Conservation (phyloP, 2,113 vertebrate genomes). For the Forbesichthys agassizii region DNA sequence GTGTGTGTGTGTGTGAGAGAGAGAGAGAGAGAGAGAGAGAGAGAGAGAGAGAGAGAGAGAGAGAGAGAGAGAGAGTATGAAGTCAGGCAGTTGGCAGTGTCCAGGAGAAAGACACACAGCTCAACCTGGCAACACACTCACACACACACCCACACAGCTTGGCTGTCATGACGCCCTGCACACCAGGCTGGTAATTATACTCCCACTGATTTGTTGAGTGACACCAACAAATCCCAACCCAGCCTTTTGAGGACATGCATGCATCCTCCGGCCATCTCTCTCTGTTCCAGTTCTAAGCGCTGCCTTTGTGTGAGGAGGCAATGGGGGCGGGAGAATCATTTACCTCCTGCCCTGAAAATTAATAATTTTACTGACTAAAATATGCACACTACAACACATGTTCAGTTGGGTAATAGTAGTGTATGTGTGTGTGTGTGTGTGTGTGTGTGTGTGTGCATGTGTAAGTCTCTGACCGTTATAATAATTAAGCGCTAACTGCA, state of each 20-base stretch:
- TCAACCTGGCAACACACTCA: conserved; percentile 8
- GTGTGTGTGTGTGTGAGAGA: too few relatives aligned
- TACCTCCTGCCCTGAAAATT: conserved; percentile 24
- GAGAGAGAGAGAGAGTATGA: too few relatives aligned
- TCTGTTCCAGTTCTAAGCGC: conserved; percentile 35
- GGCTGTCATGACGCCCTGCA: conserved; percentile 82
- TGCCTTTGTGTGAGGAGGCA: conserved; percentile 49
- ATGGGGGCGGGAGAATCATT: conserved; percentile 38
- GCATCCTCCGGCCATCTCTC: conserved; percentile 82
- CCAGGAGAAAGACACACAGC: conserved; percentile 82
- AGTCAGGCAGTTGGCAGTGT: conserved; percentile 69
- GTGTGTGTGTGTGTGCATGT: too few relatives aligned
- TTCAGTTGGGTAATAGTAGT: too few relatives aligned
- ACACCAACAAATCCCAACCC: conserved; percentile 92
- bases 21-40: too few relatives aligned
- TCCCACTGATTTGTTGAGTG: conserved; percentile 97
- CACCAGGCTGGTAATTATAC: conserved; percentile 93
- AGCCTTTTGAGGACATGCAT: conserved; percentile 92
- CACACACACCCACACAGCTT: conserved; percentile 24
- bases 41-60: too few relatives aligned
- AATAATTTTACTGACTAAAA: not conserved
- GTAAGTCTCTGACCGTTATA: too few relatives aligned
- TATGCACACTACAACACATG: not conserved
- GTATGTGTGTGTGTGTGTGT: too few relatives aligned
- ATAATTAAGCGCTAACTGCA: too few relatives aligned